Percentiles rank a stretch among this genome's conserved stretches.
phyloP scores from a whole-genome alignment of 2,797 vertebrate genomes.

The Cygnus olor region DNA sequence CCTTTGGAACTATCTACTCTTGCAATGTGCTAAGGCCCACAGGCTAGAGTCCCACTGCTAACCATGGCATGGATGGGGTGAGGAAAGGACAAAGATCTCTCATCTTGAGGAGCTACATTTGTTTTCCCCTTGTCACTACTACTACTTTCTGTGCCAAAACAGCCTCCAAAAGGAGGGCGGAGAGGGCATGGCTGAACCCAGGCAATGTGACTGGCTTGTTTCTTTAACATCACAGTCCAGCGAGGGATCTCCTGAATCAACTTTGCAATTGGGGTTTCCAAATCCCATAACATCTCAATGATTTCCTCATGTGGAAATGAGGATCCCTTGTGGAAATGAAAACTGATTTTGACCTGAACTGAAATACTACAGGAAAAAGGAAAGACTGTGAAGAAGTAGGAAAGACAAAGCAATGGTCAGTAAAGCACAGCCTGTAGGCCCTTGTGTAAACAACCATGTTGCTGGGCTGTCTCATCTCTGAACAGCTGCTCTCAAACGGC shows the following conservation, averaged over 20 bases:
- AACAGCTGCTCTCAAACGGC: background rate
- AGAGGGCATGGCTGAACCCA: background rate
- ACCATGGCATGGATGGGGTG: background rate
- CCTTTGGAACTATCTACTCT: background rate
- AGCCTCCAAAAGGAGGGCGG: background rate
- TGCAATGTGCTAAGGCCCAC: background rate
- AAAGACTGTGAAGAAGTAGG: background rate
- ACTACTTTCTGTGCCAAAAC: background rate
- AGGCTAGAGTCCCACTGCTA: background rate
- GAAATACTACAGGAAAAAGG: background rate
- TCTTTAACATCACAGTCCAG: background rate
- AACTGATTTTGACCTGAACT: background rate
- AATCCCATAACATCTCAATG: background rate
- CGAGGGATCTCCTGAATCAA: background rate
- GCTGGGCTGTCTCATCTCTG: background rate
- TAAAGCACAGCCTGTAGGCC: background rate
- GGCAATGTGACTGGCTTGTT: background rate
- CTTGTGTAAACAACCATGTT: background rate
- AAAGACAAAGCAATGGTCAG: background rate
- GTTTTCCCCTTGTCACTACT: background rate
- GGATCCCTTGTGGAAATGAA: background rate
- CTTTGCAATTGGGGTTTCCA: background rate
- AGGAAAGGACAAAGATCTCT: background rate
- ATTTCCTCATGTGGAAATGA: background rate
- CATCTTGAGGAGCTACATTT: background rate